Evolutionary conservation across 2,113 vertebrate species (phyloP), one percentile per base, ranked within the genome.

Genomic region (Fregata magnificens): DNA sequence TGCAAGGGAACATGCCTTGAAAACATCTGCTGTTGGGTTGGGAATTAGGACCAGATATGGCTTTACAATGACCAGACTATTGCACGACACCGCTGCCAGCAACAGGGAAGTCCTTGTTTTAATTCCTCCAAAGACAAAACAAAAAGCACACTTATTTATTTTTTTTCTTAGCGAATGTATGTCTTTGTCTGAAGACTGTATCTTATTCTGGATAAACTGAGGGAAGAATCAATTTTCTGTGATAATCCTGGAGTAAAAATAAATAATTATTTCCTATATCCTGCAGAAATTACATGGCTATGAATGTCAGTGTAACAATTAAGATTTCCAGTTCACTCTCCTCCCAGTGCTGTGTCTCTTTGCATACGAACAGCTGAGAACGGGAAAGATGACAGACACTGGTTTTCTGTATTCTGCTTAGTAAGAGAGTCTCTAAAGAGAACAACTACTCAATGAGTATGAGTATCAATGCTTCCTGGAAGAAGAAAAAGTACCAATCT

Each of bases 31-130:
- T 71, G 22, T 50, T 88, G 91, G 58, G 73, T 52, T 96, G 70
- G 92, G 92, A 97, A 97, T 96, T 88, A 97, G 90, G 97, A 96
- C 69, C 95, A 97, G 96, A 95, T 92, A 97, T 13, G 77, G 81
- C 82, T 96, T 83, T 82, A 89, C 79, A 87, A 31, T 61, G 61
- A 50, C 9, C 86, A 91, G 90, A 97, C 96, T 84, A 88, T 80
- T 87, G 96, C 73, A 91, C 59, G 67, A 78, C 69, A 86, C 70
- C 7, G 5, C 36, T 86, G 74, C 81, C 93, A 95, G 73, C 71
- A 97, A 93, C 79, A 86, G 86, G 82, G 86, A 78, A 94, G 62
- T 53, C 38, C 88, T 86, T 86, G 44, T 45, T 92, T 86, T 52
- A 95, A 67, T 63, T 78, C 71, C 67, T 72, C 77, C 72, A 73